Conservation (phyloP, 2,113 vertebrate species). For the Osmerus eperlanus region DNA sequence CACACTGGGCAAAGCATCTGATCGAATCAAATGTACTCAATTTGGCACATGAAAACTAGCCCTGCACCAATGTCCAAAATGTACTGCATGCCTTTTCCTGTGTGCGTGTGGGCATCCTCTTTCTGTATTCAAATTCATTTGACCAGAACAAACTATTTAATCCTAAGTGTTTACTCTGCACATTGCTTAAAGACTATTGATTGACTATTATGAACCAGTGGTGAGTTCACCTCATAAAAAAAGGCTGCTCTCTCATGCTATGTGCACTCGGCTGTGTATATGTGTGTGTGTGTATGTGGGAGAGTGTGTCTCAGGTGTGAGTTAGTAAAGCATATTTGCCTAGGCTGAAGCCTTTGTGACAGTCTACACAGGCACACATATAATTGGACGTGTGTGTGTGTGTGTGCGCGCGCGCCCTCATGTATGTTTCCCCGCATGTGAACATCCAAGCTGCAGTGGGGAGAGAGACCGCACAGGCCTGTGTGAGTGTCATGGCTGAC, state of each 20-base stretch:
- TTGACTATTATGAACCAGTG: slow-evolving; percentile 36
- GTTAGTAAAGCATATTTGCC: too few relatives aligned
- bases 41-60: too few relatives aligned
- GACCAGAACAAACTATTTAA: slow-evolving; percentile 37
- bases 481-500: slow-evolving; percentile 9
- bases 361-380: too few relatives aligned
- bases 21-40: too few relatives aligned
- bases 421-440: slow-evolving; percentile 1
- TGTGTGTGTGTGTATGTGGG: slow-evolving; percentile 35
- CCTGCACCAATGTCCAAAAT: too few relatives aligned
- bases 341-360: too few relatives aligned
- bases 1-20: too few relatives aligned
- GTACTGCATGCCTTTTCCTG: neutral
- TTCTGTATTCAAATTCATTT: neutral
- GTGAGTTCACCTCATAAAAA: neutral
- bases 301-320: slow-evolving; percentile 4
- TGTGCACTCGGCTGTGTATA: slow-evolving; percentile 38
- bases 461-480: slow-evolving; percentile 10
- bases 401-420: slow-evolving; percentile 26
- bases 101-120: neutral
- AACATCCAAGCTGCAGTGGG: slow-evolving; percentile 12
- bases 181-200: slow-evolving; percentile 60
- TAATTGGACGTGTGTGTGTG: neutral
- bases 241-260: slow-evolving; percentile 20
- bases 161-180: slow-evolving; percentile 48